Percentiles rank a stretch among this genome's conserved stretches.
Evolutionary conservation across 2,888 invertebrate species (phyloP).

Genomic region (Falcaria lacertinaria): DNA sequence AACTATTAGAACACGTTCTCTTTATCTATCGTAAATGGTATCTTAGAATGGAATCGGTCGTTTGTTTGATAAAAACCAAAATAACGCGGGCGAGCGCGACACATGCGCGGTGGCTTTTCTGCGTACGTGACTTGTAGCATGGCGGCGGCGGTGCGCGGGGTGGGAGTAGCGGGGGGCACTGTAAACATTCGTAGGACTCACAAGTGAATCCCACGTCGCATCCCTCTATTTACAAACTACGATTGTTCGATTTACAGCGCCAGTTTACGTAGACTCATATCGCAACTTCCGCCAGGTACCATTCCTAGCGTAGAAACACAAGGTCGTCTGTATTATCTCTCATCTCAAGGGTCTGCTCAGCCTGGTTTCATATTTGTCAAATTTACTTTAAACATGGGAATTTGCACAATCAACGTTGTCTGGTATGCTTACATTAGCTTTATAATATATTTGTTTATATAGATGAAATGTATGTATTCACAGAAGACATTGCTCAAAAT

Average conservation of each 20-base stretch:
- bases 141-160: conserved; percentile 35
- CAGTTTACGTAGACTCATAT: conserved; percentile 20
- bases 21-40: conserved; percentile 84
- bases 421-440: background rate
- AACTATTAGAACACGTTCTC: conserved; percentile 13
- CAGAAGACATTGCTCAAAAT: no score
- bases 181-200: conserved; percentile 52
- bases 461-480: no score
- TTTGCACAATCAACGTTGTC: conserved; percentile 16
- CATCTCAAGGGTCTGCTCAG: conserved; percentile 2
- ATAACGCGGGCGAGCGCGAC: conserved; percentile 40
- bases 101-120: conserved; percentile 55
- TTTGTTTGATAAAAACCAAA: conserved; percentile 56
- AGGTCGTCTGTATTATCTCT: conserved; percentile 3
- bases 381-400: conserved; percentile 13
- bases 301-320: background rate
- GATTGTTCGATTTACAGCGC: conserved; percentile 22
- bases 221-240: conserved; percentile 51
- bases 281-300: conserved; percentile 3
- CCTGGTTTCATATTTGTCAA: conserved; percentile 11
- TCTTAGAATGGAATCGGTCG: conserved; percentile 42
- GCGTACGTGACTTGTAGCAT: conserved; percentile 75
- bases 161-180: conserved; percentile 23
- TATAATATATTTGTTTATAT: no score
- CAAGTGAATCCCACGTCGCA: conserved; percentile 48